Evolutionary conservation across 2,797 vertebrate genomes (phyloP), one percentile per base, ranked within the genome.

Genomic region (Ambastaia sidthimunki): DNA sequence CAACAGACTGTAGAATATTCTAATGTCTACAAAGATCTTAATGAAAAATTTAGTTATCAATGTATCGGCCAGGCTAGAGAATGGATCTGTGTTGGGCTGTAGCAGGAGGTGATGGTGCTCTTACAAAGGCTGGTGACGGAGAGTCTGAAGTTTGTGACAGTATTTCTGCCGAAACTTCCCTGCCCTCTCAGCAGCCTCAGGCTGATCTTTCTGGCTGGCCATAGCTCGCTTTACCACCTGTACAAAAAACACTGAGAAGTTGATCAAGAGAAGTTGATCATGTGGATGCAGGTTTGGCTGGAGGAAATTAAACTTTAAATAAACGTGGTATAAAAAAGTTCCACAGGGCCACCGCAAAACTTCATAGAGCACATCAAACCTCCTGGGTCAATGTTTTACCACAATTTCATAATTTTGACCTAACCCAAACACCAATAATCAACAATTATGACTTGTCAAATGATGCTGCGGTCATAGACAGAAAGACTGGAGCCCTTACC

Each of bases 111-210:
- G 1, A 11, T 71, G 50, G 10, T 6, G 1, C 50, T 87, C 96
- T 96, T 89, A 99, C 98, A 97, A 99, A 0, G 98, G 98, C 90
- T 99, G 98, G 21, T 97, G 94, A 3, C 97, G 92, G 60, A 99
- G 94, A 0, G 97, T 97, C 91, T 99, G 96, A 0, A 99, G 94
- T 89, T 99, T 99, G 80, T 97, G 94, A 90, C 95, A 88, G 89
- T 99, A 99, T 70, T 99, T 99, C 88, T 96, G 96, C 0, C 96
- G 94, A 90, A 99, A 99, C 89, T 98, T 99, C 84, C 97, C 96
- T 0, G 96, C 98, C 83, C 97, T 91, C 87, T 95, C 94, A 0
- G 63, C 80, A 0, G 96, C 96, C 18, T 98, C 95, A 0, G 84
- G 73, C 0, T 95, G 92, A 76, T 97, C 96, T 0, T 96, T 97